Conservation (phyloP, 2,113 vertebrate species). For the Pteruthius melanotis region DNA sequence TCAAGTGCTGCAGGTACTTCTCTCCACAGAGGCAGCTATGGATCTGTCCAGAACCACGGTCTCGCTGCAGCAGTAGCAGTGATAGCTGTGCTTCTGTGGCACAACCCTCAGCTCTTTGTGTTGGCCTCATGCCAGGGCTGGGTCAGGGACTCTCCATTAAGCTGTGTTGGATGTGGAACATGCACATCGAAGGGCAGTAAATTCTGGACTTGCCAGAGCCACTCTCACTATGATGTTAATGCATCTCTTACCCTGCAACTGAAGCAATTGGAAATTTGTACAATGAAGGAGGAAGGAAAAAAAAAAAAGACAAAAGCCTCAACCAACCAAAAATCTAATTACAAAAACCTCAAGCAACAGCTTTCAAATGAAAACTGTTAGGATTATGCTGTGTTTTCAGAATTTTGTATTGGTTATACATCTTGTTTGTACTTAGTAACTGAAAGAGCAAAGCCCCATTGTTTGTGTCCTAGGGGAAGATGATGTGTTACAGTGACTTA, state of each 20-base stretch:
- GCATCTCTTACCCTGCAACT: neutral
- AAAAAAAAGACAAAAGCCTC: neutral
- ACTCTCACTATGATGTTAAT: neutral
- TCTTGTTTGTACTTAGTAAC: neutral
- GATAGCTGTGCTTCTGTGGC: neutral
- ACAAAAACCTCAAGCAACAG: neutral
- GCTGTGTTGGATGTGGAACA: neutral
- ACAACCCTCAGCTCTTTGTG: neutral
- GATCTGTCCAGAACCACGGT: neutral
- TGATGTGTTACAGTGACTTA: neutral
- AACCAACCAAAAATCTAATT: neutral
- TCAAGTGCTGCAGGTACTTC: neutral
- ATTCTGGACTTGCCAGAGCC: neutral
- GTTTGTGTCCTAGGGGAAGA: neutral
- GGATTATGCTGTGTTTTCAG: neutral
- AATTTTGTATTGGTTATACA: neutral
- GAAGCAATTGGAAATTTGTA: neutral
- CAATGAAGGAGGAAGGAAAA: neutral
- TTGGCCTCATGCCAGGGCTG: neutral
- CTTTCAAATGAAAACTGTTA: neutral
- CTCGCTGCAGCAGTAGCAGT: neutral
- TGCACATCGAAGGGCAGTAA: neutral
- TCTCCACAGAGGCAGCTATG: neutral
- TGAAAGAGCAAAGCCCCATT: neutral
- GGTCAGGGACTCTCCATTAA: neutral